Evolutionary conservation across 2,888 invertebrate species (phyloP), one percentile per base, ranked within the genome.

Genomic region (Acutogordius australiensis): DNA sequence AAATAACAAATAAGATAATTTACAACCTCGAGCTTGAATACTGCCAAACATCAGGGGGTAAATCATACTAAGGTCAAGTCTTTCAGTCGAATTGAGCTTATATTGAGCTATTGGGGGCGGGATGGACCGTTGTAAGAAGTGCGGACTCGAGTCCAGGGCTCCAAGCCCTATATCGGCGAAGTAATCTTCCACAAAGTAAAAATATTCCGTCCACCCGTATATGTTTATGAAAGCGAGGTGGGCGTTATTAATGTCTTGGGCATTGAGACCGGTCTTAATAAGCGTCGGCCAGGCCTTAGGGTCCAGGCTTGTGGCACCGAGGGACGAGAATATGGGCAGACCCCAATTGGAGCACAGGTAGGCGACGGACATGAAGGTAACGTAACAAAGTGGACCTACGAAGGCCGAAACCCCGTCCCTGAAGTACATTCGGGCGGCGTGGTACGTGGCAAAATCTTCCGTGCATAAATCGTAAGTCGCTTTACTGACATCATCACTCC

Each of bases 391-490:
- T 13, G 51, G 51, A n/a, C 51, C 51, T 23, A 51, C 4, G 26
- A 51, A 51, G 13, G 51, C 51, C 4, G 26, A 8, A 8, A 51
- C 23, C 23, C 23, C 23, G 4, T 4, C 23, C 23, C 26, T 4
- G 23, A n/a, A 51, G 23, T 51, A 51, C 23, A 51, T n/a, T n/a
- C 26, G 13, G 4, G 18, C 26, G 23, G 51, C 51, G 23, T 51
- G 51, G 23, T 21, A 51, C 4, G 51, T 51, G 51, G 51, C 51
- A 51, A 51, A 51, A 8, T 51, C 51, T 51, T 51, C 51, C n/a
- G n/a, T n/a, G 51, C 51, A 51, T 51, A n/a, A 13, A 23, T 51
- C 4, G 23, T 51, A 51, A 4, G 23, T 51, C n/a, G 13, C 23
- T 51, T 51, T 51, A n/a, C 23, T 26, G 4, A 23, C 4, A 21